phyloP scores from a whole-genome alignment of 2,113 vertebrate species.

The Pipra filicauda region DNA sequence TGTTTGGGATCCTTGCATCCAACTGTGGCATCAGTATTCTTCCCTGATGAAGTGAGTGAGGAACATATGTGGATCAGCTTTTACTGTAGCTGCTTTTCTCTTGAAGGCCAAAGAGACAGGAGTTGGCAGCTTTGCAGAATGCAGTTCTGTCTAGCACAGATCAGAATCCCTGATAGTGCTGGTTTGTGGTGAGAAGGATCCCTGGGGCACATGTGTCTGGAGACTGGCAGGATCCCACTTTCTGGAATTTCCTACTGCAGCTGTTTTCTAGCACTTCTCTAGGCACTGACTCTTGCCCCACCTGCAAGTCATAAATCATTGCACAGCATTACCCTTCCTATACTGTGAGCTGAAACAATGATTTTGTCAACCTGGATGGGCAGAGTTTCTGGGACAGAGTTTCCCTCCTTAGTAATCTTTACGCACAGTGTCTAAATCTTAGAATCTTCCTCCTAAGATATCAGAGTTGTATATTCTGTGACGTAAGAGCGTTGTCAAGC shows the following conservation, averaged over 20 bases:
- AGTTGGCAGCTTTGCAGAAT: background rate
- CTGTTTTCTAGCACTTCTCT: background rate
- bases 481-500: background rate
- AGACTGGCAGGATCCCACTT: background rate
- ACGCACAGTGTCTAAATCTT: background rate
- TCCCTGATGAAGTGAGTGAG: background rate
- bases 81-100: background rate
- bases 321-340: background rate
- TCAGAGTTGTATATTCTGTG: background rate
- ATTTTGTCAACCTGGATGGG: background rate
- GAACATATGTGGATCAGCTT: background rate
- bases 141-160: background rate
- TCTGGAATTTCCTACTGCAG: background rate
- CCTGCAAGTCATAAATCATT: background rate
- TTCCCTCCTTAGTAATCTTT: background rate
- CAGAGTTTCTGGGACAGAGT: background rate
- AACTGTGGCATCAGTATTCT: rapidly evolving
- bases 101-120: background rate
- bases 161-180: background rate
- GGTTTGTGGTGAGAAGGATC: background rate
- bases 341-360: background rate
- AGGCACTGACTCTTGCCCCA: background rate
- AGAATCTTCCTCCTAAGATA: background rate
- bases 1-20: rapidly evolving
- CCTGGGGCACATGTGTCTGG: rapidly evolving